Percentiles rank a stretch among this genome's conserved stretches.
Evolutionary conservation across 2,888 invertebrate species (phyloP).

Genomic region (Nasonovia ribisnigri): DNA sequence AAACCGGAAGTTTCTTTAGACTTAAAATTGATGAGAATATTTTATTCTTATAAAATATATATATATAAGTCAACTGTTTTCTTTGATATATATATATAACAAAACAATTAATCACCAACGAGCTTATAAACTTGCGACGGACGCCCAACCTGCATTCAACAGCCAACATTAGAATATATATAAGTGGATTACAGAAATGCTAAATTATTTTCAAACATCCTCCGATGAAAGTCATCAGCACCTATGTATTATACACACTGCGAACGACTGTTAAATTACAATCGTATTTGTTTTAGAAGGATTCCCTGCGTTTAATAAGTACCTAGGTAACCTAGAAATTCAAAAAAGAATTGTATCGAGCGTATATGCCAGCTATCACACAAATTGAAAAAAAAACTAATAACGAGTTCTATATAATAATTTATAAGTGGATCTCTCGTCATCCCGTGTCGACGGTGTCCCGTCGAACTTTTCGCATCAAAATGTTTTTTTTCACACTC

Average conservation of each 20-base stretch:
- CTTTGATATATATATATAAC: neutral
- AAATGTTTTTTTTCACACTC: neutral
- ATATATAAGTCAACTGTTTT: neutral
- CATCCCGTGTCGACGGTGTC: neutral
- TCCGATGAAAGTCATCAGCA: neutral
- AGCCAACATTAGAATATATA: neutral
- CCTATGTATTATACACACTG: neutral
- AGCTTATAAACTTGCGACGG: neutral
- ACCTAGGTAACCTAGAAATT: neutral
- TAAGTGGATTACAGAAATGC: neutral
- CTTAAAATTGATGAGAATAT: constrained; percentile 16
- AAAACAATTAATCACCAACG: constrained; percentile 34
- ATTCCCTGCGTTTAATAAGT: neutral
- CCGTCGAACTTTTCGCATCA: neutral
- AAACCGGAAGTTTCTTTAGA: neutral
- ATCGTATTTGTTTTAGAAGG: neutral
- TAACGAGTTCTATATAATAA: neutral
- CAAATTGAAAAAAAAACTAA: neutral
- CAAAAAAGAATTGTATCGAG: neutral
- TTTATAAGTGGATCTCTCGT: neutral
- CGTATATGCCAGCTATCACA: neutral
- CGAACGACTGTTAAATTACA: neutral
- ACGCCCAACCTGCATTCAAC: neutral
- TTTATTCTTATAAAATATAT: neutral
- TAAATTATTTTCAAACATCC: neutral